These are phyloP conservation scores for Gymnoscopelus microlampas DNA, from an alignment of 2,797 vertebrate species.

Conservation along the genomic window DNA sequence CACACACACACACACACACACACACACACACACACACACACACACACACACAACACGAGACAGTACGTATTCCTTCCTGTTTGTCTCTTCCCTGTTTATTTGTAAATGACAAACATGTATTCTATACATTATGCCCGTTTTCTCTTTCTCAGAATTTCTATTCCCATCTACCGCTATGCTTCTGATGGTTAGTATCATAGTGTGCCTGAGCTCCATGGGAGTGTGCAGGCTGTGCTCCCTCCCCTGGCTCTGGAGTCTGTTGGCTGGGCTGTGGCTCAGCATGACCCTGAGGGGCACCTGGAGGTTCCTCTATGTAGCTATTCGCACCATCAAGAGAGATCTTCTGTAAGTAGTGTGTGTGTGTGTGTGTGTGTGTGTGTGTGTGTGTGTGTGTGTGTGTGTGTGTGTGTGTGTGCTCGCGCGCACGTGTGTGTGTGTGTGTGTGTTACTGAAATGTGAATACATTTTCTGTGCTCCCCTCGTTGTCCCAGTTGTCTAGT, in stretches of 20 bases:
- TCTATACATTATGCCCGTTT: too few species aligned
- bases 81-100: background rate
- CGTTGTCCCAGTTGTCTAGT: conserved; percentile 78
- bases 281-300: conserved; percentile 75
- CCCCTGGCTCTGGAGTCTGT: conserved; percentile 80
- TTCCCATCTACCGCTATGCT: conserved; percentile 59
- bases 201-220: conserved; percentile 72
- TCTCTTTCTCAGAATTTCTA: conserved; percentile 11
- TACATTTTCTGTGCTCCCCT: background rate
- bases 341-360: conserved; percentile 77
- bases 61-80: background rate
- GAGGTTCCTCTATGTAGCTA: conserved; percentile 80
- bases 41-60: too few species aligned
- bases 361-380: conserved; percentile 33
- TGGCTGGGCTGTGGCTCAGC: conserved; percentile 76
- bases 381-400: conserved; percentile 44
- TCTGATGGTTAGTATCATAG: conserved; percentile 1
- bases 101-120: background rate
- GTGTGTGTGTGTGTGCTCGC: conserved; percentile 9
- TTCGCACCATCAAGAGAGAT: conserved; percentile 83
- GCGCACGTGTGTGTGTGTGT: conserved; percentile 53
- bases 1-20: background rate
- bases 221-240: conserved; percentile 69
- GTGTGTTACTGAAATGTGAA: background rate
- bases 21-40: background rate